Base-by-base conservation (phyloP, 2,888 invertebrate genomes). In the Monoplex corrugatus region DNA sequence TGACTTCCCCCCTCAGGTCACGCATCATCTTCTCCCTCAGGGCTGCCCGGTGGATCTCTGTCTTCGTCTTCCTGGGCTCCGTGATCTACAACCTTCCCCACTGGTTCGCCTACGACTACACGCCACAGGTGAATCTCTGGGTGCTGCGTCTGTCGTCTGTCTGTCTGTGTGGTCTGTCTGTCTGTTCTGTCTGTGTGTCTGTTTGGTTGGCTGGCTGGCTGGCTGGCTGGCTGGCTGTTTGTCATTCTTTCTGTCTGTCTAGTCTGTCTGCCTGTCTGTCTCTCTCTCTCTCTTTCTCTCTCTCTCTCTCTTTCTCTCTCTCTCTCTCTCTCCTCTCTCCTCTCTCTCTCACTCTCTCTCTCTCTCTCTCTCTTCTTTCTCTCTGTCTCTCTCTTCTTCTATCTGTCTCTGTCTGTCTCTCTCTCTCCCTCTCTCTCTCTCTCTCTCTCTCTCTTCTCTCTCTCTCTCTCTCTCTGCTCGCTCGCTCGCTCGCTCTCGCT, bases 1-100 rank as follows among this genome's bases (percentile, higher is more conserved):
- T 89, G n/a, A 88, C 88, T n/a, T 85, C 72, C 10, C 89, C 89
- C n/a, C 80, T 89, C 13, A 85, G 87, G 32, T 87, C 89, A 3
- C 72, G 88, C 28, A 86, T 89, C 45, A 87, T 89, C 72, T 89
- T 89, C 72, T 89, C 89, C 28, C 57, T 88, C 32, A 32, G 85
- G 35, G 63, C 89, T 35, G 89, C 89, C 16, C 50, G 78, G 35
- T 83, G 83, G 89, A 86, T 89, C 38, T 89, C 89, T 1, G 38
- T 89, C 10, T 38, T 78, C n/a, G 87, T 89, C 57, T 86, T 89
- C 38, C 23, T 89, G 6, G 87, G 87, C 10, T 87, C 87, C 44
- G 32, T 89, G 32, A 19, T 87, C 40, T 87, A 87, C 82, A 87
- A 87, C 87, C 80, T 87, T 13, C 87, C 87, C 10, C 87, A 87